Base-by-base conservation (phyloP, 2,113 vertebrate species). In the Hippocampus guttulatus region DNA sequence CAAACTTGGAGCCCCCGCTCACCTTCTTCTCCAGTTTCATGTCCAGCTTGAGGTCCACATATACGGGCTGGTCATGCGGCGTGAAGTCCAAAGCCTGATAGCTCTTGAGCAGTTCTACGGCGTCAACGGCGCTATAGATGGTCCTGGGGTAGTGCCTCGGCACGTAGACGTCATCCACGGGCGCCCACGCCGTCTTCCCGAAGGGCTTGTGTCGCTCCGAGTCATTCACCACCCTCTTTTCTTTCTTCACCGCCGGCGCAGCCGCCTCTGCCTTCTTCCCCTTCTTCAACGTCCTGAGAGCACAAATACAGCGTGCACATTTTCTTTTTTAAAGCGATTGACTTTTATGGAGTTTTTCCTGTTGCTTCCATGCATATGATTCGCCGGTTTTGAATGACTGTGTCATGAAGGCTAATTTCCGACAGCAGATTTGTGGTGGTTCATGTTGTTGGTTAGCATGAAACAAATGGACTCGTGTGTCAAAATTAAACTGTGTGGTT, bases 11-110 rank as follows among this genome's bases (percentile, higher is more conserved):
- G 33, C 33, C 2, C 25, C 33, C 33, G 23, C n/a, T 1, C 91
- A 98, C 97, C 95, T 98, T 98, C 77, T 97, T 98, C 75, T 94
- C 92, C 47, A 94, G 87, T 0, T 90, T 83, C 94, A 98, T 95
- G 75, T 98, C 92, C 30, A 99, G 88, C 74, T 69, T 92, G 3
- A 97, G 88, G 0, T 94, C 91, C 21, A 95, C 78, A 58, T 91
- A 95, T 16, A 99, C 81, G 0, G 81, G 82, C 78, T 98, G 96
- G 8, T 80, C 75, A 43, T 79, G 89, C 47, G 88, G 1, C 0
- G 94, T 94, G 77, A 95, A 96, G 62, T 99, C 97, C 81, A 98
- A 71, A 30, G 75, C 5, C 76, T 96, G 96, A 75, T 92, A 95
- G 0, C 64, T 93, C 88, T 96, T 97, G 18, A 99, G 92, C 93